Evolutionary conservation across 1,140 invertebrate species (phyloP).

Genomic region (Heterodera schachtii): DNA sequence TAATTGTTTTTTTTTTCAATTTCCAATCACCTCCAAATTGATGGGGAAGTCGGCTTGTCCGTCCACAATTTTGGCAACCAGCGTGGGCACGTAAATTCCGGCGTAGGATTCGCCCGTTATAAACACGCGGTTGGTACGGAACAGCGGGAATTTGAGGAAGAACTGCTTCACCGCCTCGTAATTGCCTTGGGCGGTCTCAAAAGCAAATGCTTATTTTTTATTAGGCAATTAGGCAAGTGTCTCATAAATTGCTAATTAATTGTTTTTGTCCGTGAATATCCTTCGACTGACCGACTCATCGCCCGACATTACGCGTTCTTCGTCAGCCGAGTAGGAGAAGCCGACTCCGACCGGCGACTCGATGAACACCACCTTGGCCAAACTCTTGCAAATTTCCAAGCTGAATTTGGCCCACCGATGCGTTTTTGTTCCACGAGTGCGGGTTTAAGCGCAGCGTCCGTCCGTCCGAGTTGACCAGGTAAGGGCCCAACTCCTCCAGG

Average conservation of each 20-base stretch:
- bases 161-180: conserved; percentile 69
- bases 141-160: conserved; percentile 69
- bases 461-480: conserved; percentile 65
- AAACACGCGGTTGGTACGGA: conserved; percentile 66
- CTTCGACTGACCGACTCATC: conserved; percentile 36
- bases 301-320: conserved; percentile 23
- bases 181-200: conserved; percentile 66
- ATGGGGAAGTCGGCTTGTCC: neutral
- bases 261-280: neutral
- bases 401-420: conserved; percentile 16
- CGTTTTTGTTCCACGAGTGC: conserved; percentile 64
- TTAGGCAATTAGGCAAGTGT: neutral
- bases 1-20: conserved; percentile 3
- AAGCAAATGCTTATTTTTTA: neutral
- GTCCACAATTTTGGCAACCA: conserved; percentile 66
- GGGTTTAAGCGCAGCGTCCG: conserved; percentile 62
- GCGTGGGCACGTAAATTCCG: conserved; percentile 67
- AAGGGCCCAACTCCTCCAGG: conserved; percentile 70
- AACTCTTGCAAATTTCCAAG: neutral
- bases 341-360: conserved; percentile 54
- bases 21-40: conserved; percentile 16
- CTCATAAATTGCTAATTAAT: too few species aligned
- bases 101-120: conserved; percentile 68
- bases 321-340: conserved; percentile 30
- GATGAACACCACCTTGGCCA: conserved; percentile 59